These are phyloP conservation scores for Melanitta fusca DNA, from an alignment of 2,797 vertebrate genomes.

Conservation along the genomic window DNA sequence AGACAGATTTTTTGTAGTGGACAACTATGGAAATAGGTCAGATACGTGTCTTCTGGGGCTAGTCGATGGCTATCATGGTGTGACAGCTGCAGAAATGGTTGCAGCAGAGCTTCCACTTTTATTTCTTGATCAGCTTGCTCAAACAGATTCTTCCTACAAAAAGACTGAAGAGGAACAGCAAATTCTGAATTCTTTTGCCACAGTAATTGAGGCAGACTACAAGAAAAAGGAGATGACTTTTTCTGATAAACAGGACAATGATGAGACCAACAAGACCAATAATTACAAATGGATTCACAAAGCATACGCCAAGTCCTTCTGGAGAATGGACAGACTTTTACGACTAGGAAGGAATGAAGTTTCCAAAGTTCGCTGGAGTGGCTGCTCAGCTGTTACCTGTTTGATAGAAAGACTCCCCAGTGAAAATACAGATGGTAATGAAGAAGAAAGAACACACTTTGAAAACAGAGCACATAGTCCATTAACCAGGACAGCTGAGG, in stretches of 20 bases:
- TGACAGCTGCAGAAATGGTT: constrained; percentile 62
- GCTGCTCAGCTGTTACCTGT: constrained; percentile 74
- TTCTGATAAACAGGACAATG: neutral
- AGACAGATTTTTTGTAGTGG: constrained; percentile 56
- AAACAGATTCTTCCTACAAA: constrained; percentile 60
- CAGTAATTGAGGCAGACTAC: constrained; percentile 72
- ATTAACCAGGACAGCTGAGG: neutral
- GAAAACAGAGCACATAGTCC: neutral
- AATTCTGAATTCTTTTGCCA: constrained; percentile 67
- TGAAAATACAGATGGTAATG: neutral
- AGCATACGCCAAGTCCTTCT: constrained; percentile 75
- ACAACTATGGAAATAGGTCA: constrained; percentile 70
- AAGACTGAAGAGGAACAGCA: constrained; percentile 51
- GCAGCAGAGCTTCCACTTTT: constrained; percentile 74
- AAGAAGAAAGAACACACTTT: neutral
- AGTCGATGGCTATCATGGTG: constrained; percentile 67
- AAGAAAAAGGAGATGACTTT: constrained; percentile 45
- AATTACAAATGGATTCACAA: constrained; percentile 60
- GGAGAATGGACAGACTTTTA: constrained; percentile 78
- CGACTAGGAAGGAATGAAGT: constrained; percentile 72
- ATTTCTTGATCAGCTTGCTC: constrained; percentile 76
- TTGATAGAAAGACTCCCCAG: constrained; percentile 58
- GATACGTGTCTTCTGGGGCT: constrained; percentile 73
- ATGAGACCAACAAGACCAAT: neutral
- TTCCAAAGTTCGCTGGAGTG: constrained; percentile 75